phyloP scores from a whole-genome alignment of 2,113 vertebrate genomes.

The Ceyx melanurus region DNA sequence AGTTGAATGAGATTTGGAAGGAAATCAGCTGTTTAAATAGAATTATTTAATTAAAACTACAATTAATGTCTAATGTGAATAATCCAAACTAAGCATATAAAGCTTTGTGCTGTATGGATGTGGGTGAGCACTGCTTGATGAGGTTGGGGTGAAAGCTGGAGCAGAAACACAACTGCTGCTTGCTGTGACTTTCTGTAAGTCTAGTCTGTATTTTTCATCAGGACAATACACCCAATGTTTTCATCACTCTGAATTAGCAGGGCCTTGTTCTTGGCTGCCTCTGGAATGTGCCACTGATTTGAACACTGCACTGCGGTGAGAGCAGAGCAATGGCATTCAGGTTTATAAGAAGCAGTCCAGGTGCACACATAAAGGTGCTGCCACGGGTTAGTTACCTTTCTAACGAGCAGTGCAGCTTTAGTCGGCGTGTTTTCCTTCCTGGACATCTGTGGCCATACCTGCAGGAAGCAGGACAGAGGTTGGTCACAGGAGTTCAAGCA shows the following conservation, averaged over 20 bases:
- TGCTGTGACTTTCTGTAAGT: background rate
- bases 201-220: background rate
- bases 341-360: background rate
- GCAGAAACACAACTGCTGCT: background rate
- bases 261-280: background rate
- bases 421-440: background rate
- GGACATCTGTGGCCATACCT: background rate
- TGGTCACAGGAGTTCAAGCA: background rate
- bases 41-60: background rate
- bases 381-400: background rate
- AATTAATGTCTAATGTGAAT: background rate
- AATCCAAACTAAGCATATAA: background rate
- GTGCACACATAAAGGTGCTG: background rate
- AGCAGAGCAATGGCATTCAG: background rate
- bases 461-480: background rate
- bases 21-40: background rate
- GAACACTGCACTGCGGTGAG: background rate
- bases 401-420: slow-evolving; percentile 12
- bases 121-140: background rate
- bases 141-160: background rate
- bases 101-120: background rate
- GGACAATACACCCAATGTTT: background rate
- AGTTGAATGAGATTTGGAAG: background rate
- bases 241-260: background rate
- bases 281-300: background rate